Percentiles rank a stretch among this genome's conserved stretches.
Conservation (phyloP, 2,888 invertebrate species). For the Hypercompe scribonia region DNA sequence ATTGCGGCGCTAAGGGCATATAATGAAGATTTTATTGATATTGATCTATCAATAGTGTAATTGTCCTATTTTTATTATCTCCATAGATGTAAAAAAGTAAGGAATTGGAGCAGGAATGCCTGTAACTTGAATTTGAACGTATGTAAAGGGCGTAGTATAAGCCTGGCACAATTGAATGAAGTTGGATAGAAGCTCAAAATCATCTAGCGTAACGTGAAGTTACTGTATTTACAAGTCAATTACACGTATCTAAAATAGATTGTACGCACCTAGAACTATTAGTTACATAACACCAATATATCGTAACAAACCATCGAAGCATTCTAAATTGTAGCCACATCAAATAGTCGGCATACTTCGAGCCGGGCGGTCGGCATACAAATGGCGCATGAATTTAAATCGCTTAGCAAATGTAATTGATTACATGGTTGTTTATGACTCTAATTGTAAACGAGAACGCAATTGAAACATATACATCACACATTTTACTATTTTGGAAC, state of each 20-base stretch:
- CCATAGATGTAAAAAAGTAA: neutral
- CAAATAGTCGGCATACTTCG: constrained; percentile 16
- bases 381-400: constrained; percentile 29
- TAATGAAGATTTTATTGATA: neutral
- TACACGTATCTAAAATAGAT: neutral
- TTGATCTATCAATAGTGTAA: neutral
- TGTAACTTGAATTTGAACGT: neutral
- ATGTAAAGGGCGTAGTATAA: neutral
- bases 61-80: neutral
- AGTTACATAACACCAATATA: neutral
- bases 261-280: neutral
- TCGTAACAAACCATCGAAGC: neutral
- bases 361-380: constrained; percentile 17
- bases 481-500: neutral
- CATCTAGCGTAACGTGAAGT: neutral
- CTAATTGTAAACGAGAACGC: neutral
- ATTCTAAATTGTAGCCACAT: constrained; percentile 11
- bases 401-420: constrained; percentile 8
- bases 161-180: too few species aligned
- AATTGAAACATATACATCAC: neutral
- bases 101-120: neutral
- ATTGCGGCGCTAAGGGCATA: neutral
- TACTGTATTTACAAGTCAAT: neutral
- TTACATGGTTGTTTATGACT: constrained; percentile 1
- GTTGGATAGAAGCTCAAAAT: neutral